Evolutionary conservation across 2,888 invertebrate genomes (phyloP).

Genomic region (Drosophila lacicola): DNA sequence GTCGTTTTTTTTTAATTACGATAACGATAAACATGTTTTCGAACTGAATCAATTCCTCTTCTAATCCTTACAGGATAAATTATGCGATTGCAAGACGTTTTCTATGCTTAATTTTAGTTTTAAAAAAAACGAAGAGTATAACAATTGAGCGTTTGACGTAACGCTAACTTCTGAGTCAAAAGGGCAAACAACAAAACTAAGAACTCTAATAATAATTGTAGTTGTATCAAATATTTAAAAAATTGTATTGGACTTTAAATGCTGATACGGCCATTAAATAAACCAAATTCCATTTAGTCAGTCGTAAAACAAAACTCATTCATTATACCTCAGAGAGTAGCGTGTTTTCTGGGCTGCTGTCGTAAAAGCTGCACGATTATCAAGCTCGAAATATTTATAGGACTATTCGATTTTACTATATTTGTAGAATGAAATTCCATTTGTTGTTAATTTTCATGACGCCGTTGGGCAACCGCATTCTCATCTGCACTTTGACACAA

Average conservation of each 20-base stretch:
- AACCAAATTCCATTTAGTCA: slow-evolving; percentile 19
- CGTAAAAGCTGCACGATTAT: slow-evolving; percentile 36
- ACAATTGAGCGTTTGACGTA: slow-evolving; percentile 21
- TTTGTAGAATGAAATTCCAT: neutral
- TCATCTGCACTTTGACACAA: slow-evolving; percentile 45
- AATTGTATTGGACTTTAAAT: slow-evolving; percentile 29
- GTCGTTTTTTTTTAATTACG: too few species aligned
- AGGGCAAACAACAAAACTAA: slow-evolving; percentile 17
- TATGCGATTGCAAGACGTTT: slow-evolving; percentile 1
- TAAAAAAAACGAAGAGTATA: slow-evolving; percentile 6
- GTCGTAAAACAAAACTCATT: slow-evolving; percentile 15
- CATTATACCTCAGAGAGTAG: slow-evolving; percentile 13
- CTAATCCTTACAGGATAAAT: neutral
- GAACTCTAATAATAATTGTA: slow-evolving; percentile 19
- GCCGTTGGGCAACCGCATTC: slow-evolving; percentile 38
- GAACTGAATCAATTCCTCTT: neutral
- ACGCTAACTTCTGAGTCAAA: slow-evolving; percentile 25
- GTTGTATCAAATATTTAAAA: slow-evolving; percentile 13
- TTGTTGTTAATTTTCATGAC: slow-evolving; percentile 4
- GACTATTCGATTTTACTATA: slow-evolving; percentile 3
- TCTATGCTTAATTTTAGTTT: neutral
- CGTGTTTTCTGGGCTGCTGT: slow-evolving; percentile 14
- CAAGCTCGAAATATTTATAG: slow-evolving; percentile 19
- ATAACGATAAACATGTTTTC: neutral
- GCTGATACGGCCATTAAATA: slow-evolving; percentile 23